These are phyloP conservation scores for Semnornis frantzii DNA, from an alignment of 2,113 vertebrate genomes.

Conservation along the genomic window DNA sequence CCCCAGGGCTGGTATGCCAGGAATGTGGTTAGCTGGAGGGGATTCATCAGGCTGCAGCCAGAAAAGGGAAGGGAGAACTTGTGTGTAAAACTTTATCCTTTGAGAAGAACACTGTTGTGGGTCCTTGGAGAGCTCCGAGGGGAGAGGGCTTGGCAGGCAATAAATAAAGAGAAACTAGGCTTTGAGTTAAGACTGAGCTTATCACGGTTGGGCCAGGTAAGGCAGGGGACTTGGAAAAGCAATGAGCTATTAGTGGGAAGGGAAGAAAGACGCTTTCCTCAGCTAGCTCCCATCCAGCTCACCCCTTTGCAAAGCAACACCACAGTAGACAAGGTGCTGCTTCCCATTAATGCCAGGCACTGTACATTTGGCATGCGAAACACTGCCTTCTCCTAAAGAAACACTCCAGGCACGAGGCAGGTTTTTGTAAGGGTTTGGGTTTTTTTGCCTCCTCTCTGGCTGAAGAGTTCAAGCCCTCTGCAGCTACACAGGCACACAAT, in stretches of 20 bases:
- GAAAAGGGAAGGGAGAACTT: constrained; percentile 22
- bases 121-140: background rate
- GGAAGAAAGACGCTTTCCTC: background rate
- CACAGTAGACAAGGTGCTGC: fast-evolving
- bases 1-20: background rate
- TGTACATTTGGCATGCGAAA: background rate
- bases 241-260: background rate
- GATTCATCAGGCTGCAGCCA: constrained; percentile 12
- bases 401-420: background rate
- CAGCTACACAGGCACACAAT: background rate
- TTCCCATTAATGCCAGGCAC: background rate
- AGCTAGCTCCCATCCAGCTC: background rate
- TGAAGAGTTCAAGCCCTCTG: background rate
- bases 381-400: background rate
- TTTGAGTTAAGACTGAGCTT: background rate
- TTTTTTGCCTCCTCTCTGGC: background rate
- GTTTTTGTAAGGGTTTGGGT: background rate
- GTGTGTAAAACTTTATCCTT: background rate
- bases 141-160: background rate
- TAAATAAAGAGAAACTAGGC: background rate
- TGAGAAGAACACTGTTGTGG: background rate
- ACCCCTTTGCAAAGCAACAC: background rate
- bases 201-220: background rate
- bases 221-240: background rate
- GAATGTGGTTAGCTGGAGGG: constrained; percentile 33